Base-by-base conservation (phyloP, 2,113 vertebrate species). In the Perca fluviatilis region DNA sequence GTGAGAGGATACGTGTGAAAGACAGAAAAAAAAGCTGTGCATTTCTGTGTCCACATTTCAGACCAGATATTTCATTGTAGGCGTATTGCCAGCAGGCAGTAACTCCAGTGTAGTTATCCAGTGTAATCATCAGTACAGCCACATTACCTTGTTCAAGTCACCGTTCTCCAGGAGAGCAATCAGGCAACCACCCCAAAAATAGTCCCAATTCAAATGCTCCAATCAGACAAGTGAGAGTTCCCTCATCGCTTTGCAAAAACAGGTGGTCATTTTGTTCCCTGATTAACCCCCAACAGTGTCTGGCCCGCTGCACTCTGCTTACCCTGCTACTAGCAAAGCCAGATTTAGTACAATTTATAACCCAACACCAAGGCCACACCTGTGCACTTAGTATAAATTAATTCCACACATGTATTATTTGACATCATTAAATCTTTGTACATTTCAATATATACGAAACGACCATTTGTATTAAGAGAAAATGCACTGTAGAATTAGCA, bases 261-360 rank as follows among this genome's bases (percentile, higher is more conserved):
- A 91, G 89, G 87, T 91, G 92, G 91, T 87, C 85, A 89, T 86
- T 92, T 86, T 91, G 90, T 85, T 90, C 88, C 84, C 74, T 89
- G 85, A 90, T 92, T 90, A 92, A 83, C 88, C 90, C 80, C 86
- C 87, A 62, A 56, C 81, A n/a, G 81, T 36, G 80, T 74, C 75
- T 83, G 89, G 85, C 82, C 56, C 15, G 14, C 82, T 67, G 63
- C 61, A 81, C 40, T 5, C 65, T 69, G 82, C 80, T 86, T 81
- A 74, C 64, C 33, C 51, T 65, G 83, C 63, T 66, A 27, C 68
- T 53, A 43, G 63, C 58, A 74, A 79, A 68, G 77, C 64, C 80
- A 82, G 70, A 83, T 81, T 79, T 82, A 88, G 83, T 68, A 74
- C 66, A 70, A 89, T 78, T 73, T 70, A 79, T 73, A 73, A 78